A percentile compares a stretch with the other conserved stretches of the same genome.
phyloP scores from a whole-genome alignment of 2,888 invertebrate species.

The Drosophila subquinaria region DNA sequence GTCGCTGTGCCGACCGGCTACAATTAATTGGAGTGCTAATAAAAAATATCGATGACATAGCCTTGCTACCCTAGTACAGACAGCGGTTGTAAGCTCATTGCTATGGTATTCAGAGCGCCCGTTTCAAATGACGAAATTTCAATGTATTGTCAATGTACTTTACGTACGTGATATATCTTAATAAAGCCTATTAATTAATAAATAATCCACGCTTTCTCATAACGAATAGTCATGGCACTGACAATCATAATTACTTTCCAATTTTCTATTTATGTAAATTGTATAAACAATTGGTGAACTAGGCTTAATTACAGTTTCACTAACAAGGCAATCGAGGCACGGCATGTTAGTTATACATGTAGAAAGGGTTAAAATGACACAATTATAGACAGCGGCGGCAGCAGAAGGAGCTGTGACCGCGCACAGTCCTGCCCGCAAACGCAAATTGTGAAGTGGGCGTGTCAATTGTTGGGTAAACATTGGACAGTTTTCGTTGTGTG shows the following conservation, averaged over 20 bases:
- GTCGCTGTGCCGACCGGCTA: not conserved
- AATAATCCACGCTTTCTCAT: constrained; percentile 51
- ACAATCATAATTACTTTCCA: constrained; percentile 78
- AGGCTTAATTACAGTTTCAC: constrained; percentile 69
- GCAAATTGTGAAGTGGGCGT: constrained; percentile 73
- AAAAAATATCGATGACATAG: constrained; percentile 21
- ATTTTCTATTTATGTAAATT: constrained; percentile 78
- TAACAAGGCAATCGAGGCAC: constrained; percentile 29
- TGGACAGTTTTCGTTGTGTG: constrained; percentile 67
- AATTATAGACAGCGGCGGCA: constrained; percentile 58
- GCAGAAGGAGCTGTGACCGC: constrained; percentile 21
- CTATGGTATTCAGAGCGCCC: constrained; percentile 5
- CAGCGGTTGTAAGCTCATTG: constrained; percentile 14
- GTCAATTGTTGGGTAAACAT: constrained; percentile 83
- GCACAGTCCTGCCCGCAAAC: constrained; percentile 31
- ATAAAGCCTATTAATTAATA: constrained; percentile 58
- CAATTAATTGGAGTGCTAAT: not conserved
- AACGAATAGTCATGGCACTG: constrained; percentile 51
- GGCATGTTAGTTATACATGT: not conserved
- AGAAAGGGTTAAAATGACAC: constrained; percentile 74
- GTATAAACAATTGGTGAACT: constrained; percentile 72
- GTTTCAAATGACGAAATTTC: constrained; percentile 22
- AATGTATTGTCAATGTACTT: constrained; percentile 2
- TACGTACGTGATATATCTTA: constrained; percentile 15
- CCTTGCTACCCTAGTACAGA: not conserved